Base-by-base conservation (phyloP, 30 jellyfish, hydroid and myxozoan species). In the Aurelia sp. region DNA sequence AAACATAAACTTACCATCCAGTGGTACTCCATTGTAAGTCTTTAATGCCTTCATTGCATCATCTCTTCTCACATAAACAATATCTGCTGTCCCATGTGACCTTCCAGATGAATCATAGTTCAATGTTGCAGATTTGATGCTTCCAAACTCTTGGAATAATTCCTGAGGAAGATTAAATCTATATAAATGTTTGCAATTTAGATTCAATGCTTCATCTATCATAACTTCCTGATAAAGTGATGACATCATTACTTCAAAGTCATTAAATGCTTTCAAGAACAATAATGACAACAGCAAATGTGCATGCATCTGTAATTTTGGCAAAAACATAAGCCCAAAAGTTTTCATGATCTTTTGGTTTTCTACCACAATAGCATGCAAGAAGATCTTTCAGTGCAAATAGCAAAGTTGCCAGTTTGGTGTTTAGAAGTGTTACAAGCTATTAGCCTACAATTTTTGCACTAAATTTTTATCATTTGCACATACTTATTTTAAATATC, bases 31-130 rank as follows among this genome's bases (percentile, higher is more conserved):
- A 88, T 96, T 96, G 96, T 90, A 96, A 47, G 94, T 81, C 24
- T 91, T 90, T 55, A 85, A 71, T 27, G 99, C 99, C 47, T 91
- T 88, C 47, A 38, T 18, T 13, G 99, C 99, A 80, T 90, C 98
- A 40, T 81, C 95, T 69, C 76, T 69, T 50, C 96, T 58, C 19
- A 74, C 97, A 78, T 76, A 96, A n/a, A 96, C 94, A 67, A 96
- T 97, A 55, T 96, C 99, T 4, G 99, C 99, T 44, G 99, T 96
- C 11, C 99, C 99, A 88, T 96, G 98, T 21, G 99, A 96, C 63
- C 96, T 86, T 60, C 99, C 99, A 33, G 98, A 52, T 60, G 79
- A 74, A 72, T 96, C 99, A 61, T 86, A 96, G 71, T 96, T 96
- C 74, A 96, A 48, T 51, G 93, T 63, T 80, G 98, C 98, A 19